Evolutionary conservation across 2,113 vertebrate genomes (phyloP), one percentile per base, ranked within the genome.

Genomic region (Oncorhynchus kisutch): DNA sequence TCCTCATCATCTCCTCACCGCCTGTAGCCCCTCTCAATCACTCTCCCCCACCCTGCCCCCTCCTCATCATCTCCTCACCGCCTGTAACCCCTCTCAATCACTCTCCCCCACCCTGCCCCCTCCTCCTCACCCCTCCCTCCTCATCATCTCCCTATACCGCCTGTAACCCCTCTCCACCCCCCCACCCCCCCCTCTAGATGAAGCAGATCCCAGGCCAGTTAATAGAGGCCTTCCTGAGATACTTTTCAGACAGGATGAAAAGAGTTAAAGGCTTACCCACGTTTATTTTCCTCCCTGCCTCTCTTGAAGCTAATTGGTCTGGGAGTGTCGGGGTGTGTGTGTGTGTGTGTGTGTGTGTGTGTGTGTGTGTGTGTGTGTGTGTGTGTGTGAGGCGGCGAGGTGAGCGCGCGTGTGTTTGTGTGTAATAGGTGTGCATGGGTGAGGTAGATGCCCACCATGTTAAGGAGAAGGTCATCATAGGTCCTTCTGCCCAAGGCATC

Each of bases 151-250:
- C 83, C 80, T 80, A 62, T 80, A 62, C 75, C 75, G 62, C 24
- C 65, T 64, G 1, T 69, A 81, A 24, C 7, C 67, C 34, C 67
- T 51, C 67, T 62, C 70, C 65, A 62, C 73, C 20, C 7, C 54
- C 27, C 27, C 27, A 3, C 54, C 27, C 27, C 39, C 48, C 54
- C 74, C 81, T 81, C 85, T 67, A 71, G 75, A 87, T 87, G 81
- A 82, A 80, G 76, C 27, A 65, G 84, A 88, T 91, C 88, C 87
- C 34, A 78, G 78, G 77, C 85, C 87, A 90, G 90, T 92, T 90
- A 16, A 92, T 86, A 29, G 24, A 64, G 81, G 76, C 87, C 91
- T 94, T 93, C 90, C 89, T 86, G 54, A 49, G 83, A 88, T 91
- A 85, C 79, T 87, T 83, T 72, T 18, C 51, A 20, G 71, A 76